These are phyloP conservation scores for Napeogenes inachia DNA, from an alignment of 2,888 invertebrate species.

Conservation along the genomic window DNA sequence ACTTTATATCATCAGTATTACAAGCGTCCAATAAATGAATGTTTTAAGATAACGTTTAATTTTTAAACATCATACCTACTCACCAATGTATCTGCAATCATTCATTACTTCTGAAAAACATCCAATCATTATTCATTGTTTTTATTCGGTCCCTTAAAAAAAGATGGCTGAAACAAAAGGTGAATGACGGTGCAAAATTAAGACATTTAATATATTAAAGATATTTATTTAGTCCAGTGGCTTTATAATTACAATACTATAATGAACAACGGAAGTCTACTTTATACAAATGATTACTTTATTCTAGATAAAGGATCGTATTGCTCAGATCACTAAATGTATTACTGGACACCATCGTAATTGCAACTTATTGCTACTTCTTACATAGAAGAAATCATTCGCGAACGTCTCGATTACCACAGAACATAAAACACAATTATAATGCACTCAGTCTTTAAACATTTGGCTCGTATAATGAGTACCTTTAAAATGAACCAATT, in stretches of 20 bases:
- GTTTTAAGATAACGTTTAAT: slow-evolving; percentile 17
- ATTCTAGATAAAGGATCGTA: slow-evolving; percentile 18
- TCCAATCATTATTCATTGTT: slow-evolving; percentile 37
- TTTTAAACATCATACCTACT: slow-evolving; percentile 31
- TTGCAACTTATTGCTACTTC: slow-evolving; percentile 6
- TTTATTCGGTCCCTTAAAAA: slow-evolving; percentile 8
- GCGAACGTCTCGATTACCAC: slow-evolving; percentile 19
- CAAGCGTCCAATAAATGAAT: slow-evolving; percentile 53
- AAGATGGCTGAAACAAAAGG: slow-evolving; percentile 15
- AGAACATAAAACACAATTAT: slow-evolving; percentile 47
- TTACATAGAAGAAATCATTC: slow-evolving; percentile 4
- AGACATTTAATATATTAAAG: slow-evolving; percentile 52
- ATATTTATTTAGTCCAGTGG: slow-evolving; percentile 61
- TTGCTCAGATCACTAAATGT: slow-evolving; percentile 15
- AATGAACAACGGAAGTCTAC: slow-evolving; percentile 15
- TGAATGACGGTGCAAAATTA: slow-evolving; percentile 41
- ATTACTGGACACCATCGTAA: slow-evolving; percentile 14
- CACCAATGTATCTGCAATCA: slow-evolving; percentile 32
- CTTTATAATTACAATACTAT: slow-evolving; percentile 39
- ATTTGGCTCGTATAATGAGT: slow-evolving; percentile 73
- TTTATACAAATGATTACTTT: slow-evolving; percentile 16
- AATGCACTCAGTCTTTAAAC: slow-evolving; percentile 73
- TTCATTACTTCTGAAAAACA: slow-evolving; percentile 46
- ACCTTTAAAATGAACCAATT: slow-evolving; percentile 48
- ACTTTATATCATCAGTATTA: slow-evolving; percentile 63